Evolutionary conservation across 2,888 invertebrate species (phyloP).

Genomic region (Microctonus hyperodae): DNA sequence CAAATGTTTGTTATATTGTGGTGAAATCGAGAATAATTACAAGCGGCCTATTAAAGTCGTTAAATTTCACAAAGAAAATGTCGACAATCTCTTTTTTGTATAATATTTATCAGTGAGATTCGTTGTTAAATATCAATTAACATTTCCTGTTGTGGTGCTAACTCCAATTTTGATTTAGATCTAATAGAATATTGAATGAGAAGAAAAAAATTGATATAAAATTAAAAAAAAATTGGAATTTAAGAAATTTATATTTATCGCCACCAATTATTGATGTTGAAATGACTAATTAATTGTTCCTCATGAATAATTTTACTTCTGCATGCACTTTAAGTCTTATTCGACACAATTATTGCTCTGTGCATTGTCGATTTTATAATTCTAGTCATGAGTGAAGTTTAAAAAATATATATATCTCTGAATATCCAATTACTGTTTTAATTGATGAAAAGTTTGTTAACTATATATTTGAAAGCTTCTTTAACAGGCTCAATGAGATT

Average conservation of each 20-base stretch:
- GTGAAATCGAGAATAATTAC: neutral
- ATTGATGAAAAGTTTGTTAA: slow-evolving; percentile 12
- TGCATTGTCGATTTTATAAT: slow-evolving; percentile 23
- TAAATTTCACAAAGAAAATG: neutral
- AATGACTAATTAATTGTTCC: slow-evolving; percentile 36
- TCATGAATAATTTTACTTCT: slow-evolving; percentile 25
- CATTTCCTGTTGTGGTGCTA: slow-evolving; percentile 9
- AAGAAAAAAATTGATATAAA: neutral
- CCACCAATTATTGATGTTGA: neutral
- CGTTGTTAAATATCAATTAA: neutral
- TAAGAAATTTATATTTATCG: neutral
- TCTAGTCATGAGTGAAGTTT: slow-evolving; percentile 37
- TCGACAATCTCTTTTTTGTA: slow-evolving; percentile 2
- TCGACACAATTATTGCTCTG: slow-evolving; percentile 22
- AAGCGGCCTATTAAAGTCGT: slow-evolving; percentile 18
- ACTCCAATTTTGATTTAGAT: neutral
- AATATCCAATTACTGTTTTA: slow-evolving; percentile 7
- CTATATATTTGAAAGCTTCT: neutral
- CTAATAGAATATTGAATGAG: neutral
- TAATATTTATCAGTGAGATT: neutral
- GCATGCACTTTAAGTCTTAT: slow-evolving; percentile 20
- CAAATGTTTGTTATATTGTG: slow-evolving; percentile 17
- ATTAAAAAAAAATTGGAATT: neutral
- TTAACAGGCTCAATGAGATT: slow-evolving; percentile 16
- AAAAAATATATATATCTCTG: slow-evolving; percentile 6